These are phyloP conservation scores for Philopedon plagiatum DNA, from an alignment of 2,888 invertebrate genomes.

Conservation along the genomic window DNA sequence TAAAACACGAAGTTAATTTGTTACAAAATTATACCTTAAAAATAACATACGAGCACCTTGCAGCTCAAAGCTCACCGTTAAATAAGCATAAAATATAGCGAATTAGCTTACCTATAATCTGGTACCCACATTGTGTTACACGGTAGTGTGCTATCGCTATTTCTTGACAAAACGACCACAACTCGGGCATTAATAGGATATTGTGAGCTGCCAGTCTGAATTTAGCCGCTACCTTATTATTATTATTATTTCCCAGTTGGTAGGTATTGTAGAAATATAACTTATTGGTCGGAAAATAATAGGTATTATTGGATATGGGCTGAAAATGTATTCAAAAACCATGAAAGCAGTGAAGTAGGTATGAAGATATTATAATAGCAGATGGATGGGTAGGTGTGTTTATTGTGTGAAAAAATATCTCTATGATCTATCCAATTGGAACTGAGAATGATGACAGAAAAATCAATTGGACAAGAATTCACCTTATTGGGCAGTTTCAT, in stretches of 20 bases:
- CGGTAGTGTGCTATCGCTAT: constrained; percentile 33
- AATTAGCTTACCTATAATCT: constrained; percentile 27
- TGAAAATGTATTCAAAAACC: not conserved
- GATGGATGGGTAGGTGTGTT: too few relatives aligned
- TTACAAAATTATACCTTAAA: too few relatives aligned
- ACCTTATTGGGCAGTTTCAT: too few relatives aligned
- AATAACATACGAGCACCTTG: too few relatives aligned
- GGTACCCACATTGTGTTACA: constrained; percentile 43
- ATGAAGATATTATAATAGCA: too few relatives aligned
- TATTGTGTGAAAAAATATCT: too few relatives aligned
- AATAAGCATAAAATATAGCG: not conserved
- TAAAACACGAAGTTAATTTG: too few relatives aligned
- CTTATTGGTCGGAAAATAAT: not conserved
- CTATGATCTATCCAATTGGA: too few relatives aligned
- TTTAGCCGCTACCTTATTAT: constrained; percentile 19
- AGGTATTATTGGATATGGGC: not conserved
- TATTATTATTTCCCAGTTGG: constrained; percentile 3
- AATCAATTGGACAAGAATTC: too few relatives aligned
- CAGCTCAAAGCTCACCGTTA: too few relatives aligned
- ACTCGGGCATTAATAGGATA: not conserved
- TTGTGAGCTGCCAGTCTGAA: constrained; percentile 12
- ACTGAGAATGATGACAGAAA: too few relatives aligned
- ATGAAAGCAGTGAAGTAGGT: not conserved
- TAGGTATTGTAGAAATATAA: not conserved
- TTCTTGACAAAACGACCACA: constrained; percentile 8